Evolutionary conservation across 2,888 invertebrate species (phyloP), one percentile per base, ranked within the genome.

Genomic region (Cremastobaeus sp.): DNA sequence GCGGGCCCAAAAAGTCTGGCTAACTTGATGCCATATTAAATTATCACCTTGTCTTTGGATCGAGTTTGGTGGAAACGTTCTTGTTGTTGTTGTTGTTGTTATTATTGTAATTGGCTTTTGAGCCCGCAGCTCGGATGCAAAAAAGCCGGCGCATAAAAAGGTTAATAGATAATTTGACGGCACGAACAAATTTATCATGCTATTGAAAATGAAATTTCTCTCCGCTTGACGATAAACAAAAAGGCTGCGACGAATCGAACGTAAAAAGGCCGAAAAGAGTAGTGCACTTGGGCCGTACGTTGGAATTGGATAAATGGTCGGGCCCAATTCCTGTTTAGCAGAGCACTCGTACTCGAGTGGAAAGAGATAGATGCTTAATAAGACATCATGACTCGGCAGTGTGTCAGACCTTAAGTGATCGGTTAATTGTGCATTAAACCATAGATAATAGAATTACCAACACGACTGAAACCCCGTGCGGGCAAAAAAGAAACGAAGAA

Each of bases 351-450:
- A 64, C 52, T 64, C 45, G 30, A 74, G 59, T 59, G 59, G 59
- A 62, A 57, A 68, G 55, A 68, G 73, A 72, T 60, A 69, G 76
- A 82, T 81, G 76, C 85, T 86, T 86, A 86, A 87, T 87, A 86
- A 86, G 87, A 86, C 86, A 83, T 87, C 86, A 85, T 87, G 87
- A 87, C 85, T 86, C 84, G 82, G 82, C 87, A 83, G 80, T 83
- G 84, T 81, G 85, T 87, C 86, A 86, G 82, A 69, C 76, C 83
- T 81, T 86, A 86, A 87, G 85, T 86, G 87, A 87, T 87, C 86
- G 82, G 85, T 86, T 87, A 87, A 87, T 87, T 86, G 86, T 86
- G 85, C 85, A 87, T 87, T 85, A 86, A 86, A 85, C 85, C 85
- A 82, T 86, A 82, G 82, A 85, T 86, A 87, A 87, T 87, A 84